Evolutionary conservation across 1,140 invertebrate genomes (phyloP), one percentile per base, ranked within the genome.

Genomic region (Chionoecetes opilio): DNA sequence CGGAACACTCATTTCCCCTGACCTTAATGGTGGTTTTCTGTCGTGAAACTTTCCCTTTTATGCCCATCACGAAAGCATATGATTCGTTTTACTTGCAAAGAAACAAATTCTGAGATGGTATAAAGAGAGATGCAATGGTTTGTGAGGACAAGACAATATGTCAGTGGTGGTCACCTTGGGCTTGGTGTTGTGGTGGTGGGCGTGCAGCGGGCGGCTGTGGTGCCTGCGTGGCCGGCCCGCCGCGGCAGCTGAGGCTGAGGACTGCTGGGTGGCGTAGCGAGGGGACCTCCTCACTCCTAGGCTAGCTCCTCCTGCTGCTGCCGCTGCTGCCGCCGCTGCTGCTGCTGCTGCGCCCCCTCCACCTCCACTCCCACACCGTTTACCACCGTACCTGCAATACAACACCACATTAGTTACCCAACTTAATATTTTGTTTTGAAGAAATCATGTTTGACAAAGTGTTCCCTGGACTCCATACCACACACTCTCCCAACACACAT

Each of bases 351-450:
- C 86, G 88, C 94, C 94, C 91, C 94, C 94, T 37, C 94, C 94
- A 84, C 94, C 94, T 90, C 94, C 94, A 93, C 91, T 93, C 92
- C 94, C 94, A 84, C 94, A 95, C 94, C 94, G 91, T 92, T 95
- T 95, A 95, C 94, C 94, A 95, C 94, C 94, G 94, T 95, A 95
- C 94, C 94, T 95, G 86, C 63, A 95, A 95, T 8, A 94, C 95
- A 94, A 96, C 93, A 34, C 90, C 34, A 29, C 89, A 91, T 41
- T 5, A 90, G 0, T 2, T 31, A 91, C 17, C 6, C 2, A 53
- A 53, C 2, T 14, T 17, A 53, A 0, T 2, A 17, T 53, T n/a
- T 53, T 53, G 46, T 53, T 53, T 53, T 14, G 46, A 17, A 53
- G 46, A 53, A 17, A 46, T n/a, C n/a, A n/a, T n/a, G n/a, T n/a